phyloP scores from a whole-genome alignment of 2,113 vertebrate genomes.

The Lasiurus cinereus region DNA sequence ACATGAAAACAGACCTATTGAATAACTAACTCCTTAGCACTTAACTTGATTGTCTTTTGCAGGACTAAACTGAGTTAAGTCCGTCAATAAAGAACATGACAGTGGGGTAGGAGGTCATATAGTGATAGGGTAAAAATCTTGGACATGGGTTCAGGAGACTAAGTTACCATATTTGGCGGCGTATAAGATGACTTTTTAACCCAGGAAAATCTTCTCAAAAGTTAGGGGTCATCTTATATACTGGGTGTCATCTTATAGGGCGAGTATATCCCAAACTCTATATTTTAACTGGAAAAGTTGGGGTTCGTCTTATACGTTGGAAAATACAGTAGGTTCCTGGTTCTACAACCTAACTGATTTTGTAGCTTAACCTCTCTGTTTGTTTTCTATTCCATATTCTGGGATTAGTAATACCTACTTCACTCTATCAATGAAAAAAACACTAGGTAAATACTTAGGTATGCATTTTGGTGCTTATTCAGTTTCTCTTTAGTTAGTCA shows the following conservation, averaged over 20 bases:
- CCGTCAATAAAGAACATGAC: not conserved
- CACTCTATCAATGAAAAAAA: not conserved
- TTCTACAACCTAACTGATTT: not conserved
- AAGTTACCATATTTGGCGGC: not conserved
- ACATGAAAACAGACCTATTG: not conserved
- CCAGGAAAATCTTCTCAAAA: no score
- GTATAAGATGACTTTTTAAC: no score
- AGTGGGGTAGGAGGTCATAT: no score
- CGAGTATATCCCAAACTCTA: no score
- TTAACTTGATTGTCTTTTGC: not conserved
- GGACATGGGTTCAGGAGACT: not conserved
- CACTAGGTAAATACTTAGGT: not conserved
- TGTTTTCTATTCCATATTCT: not conserved
- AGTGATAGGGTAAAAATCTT: not conserved
- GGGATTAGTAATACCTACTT: not conserved
- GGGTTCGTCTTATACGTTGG: no score
- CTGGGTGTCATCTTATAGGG: no score
- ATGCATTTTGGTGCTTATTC: not conserved
- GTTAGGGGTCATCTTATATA: no score
- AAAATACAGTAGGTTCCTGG: not conserved
- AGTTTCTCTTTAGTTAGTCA: not conserved
- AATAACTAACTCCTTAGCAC: not conserved
- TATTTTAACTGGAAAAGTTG: no score
- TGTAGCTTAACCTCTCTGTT: not conserved
- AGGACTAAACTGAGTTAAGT: conserved; percentile 18